Evolutionary conservation across 2,113 vertebrate species (phyloP), one percentile per base, ranked within the genome.

Genomic region (Pterocles gutturalis): DNA sequence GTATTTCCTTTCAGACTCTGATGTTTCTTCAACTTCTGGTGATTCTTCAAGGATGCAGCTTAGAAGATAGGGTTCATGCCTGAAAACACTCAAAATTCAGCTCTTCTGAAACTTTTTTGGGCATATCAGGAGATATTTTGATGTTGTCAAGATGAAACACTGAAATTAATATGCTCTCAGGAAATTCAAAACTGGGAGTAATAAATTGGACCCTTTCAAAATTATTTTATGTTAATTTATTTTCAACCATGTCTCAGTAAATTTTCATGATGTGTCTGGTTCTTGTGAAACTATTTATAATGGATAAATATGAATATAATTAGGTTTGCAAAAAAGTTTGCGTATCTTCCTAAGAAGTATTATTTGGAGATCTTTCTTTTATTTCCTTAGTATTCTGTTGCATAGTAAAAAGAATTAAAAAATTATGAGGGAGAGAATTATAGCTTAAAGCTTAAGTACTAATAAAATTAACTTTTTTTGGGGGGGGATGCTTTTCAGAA

Each of bases 401-500:
- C 10, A n/a, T 77, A 55, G 41, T 41, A 19, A 76, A 58, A 90
- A 55, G 31, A 51, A 43, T 43, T 73, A 28, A 45, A 89, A 43
- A 24, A 55, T 72, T 67, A 33, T 31, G 13, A 66, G 5, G 4
- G 13, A 70, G 5, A 78, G 1, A 70, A 81, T n/a, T 5, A 49
- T 84, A 69, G 8, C 4, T 43, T 67, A 43, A 26, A 90, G 64
- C 4, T 28, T 54, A 34, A 69, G 7, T 36, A 14, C 3, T 55
- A 64, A 57, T 48, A 58, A 64, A 85, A 64, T 18, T 26, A 71
- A 61, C 5, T 17, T 71, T 54, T 19, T 31, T 36, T 3, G 3
- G 5, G 10, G 1, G 1, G 49, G 29, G 13, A 19, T 51, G 4
- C 1, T 62, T 4, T 38, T 76, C 5, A 66, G 43, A 41, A 36